Conservation (phyloP, 1,140 invertebrate species). For the Drosophila pachea region DNA sequence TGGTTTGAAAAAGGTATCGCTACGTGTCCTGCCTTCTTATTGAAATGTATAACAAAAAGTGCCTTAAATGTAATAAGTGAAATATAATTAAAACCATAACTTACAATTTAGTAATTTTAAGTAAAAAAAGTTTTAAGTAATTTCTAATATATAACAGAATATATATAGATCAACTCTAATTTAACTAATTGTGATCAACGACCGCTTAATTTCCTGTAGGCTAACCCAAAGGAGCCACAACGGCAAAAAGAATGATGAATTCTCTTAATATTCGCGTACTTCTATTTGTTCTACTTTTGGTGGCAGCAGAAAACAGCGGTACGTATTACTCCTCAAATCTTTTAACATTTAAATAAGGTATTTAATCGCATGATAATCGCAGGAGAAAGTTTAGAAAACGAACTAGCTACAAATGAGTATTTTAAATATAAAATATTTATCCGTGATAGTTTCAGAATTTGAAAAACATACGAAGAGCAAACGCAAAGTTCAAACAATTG, state of each 20-base stretch:
- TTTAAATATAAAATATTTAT: too few species aligned
- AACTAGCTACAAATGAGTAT: too few species aligned
- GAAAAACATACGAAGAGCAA: too few species aligned
- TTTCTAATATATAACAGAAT: background rate
- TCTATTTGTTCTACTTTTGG: slow-evolving; percentile 35
- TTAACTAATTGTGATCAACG: slow-evolving; percentile 8
- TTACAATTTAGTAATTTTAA: background rate
- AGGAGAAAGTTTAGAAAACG: too few species aligned
- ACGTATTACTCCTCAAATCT: slow-evolving; percentile 14
- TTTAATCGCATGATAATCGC: too few species aligned
- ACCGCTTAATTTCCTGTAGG: slow-evolving; percentile 30
- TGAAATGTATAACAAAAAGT: background rate
- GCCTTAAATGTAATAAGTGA: background rate
- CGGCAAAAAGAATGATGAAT: slow-evolving; percentile 23
- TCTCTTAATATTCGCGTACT: slow-evolving; percentile 15
- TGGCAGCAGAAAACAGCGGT: slow-evolving; percentile 38
- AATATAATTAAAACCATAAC: background rate
- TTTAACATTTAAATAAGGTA: too few species aligned
- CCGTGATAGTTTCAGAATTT: too few species aligned
- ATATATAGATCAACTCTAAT: background rate
- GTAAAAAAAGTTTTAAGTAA: background rate
- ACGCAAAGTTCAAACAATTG: too few species aligned
- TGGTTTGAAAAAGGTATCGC: slow-evolving; percentile 44
- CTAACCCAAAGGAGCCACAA: slow-evolving; percentile 15
- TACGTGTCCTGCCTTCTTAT: slow-evolving; percentile 1